phyloP scores from a whole-genome alignment of 2,113 vertebrate genomes.

The Rhadina sibilatrix region DNA sequence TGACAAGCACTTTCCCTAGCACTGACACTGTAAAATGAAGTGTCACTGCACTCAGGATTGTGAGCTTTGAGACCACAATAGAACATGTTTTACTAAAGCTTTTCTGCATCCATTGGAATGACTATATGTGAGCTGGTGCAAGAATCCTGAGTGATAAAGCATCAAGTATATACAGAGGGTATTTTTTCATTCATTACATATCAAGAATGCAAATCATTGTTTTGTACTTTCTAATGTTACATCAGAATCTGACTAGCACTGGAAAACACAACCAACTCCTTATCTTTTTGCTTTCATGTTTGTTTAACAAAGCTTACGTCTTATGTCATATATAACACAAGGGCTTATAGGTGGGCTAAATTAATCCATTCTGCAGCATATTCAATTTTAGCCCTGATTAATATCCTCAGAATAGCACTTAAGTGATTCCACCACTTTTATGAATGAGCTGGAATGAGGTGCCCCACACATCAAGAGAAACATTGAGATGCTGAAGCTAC shows the following conservation, averaged over 20 bases:
- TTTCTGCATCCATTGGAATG: constrained; percentile 22
- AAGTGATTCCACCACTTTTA: background rate
- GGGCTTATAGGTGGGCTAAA: background rate
- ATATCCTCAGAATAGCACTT: background rate
- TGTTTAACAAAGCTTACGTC: background rate
- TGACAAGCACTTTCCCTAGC: background rate
- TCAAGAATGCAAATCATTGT: constrained; percentile 46
- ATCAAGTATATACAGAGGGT: background rate
- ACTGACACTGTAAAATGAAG: background rate
- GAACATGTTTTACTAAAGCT: background rate
- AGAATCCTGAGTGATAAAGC: constrained; percentile 29
- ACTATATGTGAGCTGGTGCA: background rate
- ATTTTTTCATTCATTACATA: constrained; percentile 17
- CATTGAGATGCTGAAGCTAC: background rate
- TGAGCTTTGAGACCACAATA: constrained; percentile 2
- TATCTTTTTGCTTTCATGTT: background rate
- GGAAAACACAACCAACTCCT: background rate
- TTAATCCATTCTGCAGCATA: background rate
- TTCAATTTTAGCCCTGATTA: background rate
- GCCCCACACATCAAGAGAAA: background rate
- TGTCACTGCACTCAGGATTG: background rate
- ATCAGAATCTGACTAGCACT: background rate
- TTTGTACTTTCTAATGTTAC: background rate
- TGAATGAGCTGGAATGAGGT: background rate
- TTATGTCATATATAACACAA: background rate